Evolutionary conservation across 2,888 invertebrate genomes (phyloP), one percentile per base, ranked within the genome.

Genomic region (Candidula unifasciata): DNA sequence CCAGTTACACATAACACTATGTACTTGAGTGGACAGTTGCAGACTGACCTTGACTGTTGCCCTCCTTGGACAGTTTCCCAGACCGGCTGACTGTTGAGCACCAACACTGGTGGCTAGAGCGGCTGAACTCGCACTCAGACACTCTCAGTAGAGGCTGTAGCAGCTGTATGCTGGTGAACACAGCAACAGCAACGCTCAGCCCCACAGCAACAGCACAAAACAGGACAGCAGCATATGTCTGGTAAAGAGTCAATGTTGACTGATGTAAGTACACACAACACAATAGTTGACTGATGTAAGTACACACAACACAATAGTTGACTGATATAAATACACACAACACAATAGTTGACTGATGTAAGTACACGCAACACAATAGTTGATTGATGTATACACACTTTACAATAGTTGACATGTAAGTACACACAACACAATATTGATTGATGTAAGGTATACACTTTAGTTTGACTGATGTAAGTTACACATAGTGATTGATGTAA

Each of bases 111-210:
- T 82, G 74, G 60, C 86, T 86, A 10, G 82, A 78, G n/a, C 78
- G 66, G 83, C 84, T 86, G 88, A 88, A 90, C 30, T 86, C 87
- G 85, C 91, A 91, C 10, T 80, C 78, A 6, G 86, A 83, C 37
- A 90, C 87, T 57, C 84, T 87, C 71, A 87, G 85, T 68, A 91
- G 86, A 10, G 91, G 90, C 52, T 87, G 88, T 21, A 91, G 78
- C 1, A 92, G 87, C 69, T 90, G 91, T 3, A 91, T 92, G 35
- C 88, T 89, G 3, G 90, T 90, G 35, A 92, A 85, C 8, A 90
- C 88, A 10, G 90, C 90, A 8, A 88, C 84, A 5, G 88, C 86
- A 0, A 87, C 88, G 82, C 90, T 88, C 13, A 91, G 86, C 5
- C 89, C 71, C 16, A 79, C 60, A 21, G 83, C 24, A 10, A 33